Base-by-base conservation (phyloP, 2,113 vertebrate genomes). In the Raphicerus campestris region DNA sequence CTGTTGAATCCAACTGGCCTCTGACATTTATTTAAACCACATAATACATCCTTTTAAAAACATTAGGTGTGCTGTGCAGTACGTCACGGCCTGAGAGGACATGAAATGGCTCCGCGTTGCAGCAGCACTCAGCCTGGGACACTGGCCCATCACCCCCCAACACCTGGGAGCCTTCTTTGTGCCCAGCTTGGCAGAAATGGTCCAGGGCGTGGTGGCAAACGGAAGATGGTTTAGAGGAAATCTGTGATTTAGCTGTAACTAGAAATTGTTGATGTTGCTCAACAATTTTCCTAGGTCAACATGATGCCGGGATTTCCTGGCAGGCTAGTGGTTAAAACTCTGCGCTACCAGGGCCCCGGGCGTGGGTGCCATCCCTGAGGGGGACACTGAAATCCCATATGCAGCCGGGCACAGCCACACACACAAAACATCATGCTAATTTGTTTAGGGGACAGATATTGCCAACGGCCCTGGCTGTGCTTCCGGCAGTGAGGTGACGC, bases 401-500 rank as follows among this genome's bases (percentile, higher is more conserved):
- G 3, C 22, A 1, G 35, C 20, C 2, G 22, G 35, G 10, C 20
- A 42, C 22, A 75, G 20, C 22, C 39, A 42, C 20, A 75, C 10
- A 75, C 22, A 75, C 2, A 42, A 75, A 42, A 26, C 3, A 42
- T 26, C 6, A 20, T 10, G 66, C 28, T 58, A 45, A 17, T 10
- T 28, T 16, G 42, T 13, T 39, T 55, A 15, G 6, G 3, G 1
- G 20, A 39, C 24, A 55, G 39, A n/a, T 32, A 20, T 2, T 11
- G 19, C 11, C 20, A 35, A 17, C 35, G 3, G 26, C 6, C 15
- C 9, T 6, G 53, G 24, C 26, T 32, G 5, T 7, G 61, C 11
- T 11, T 53, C 28, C 16, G 0, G 22, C 0, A 1, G 14, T 1
- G 35, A 88, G 9, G n/a, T 3, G 3, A 5, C 4, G 6, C 9